A percentile compares a stretch with the other conserved stretches of the same genome.
Conservation (phyloP, 2,797 vertebrate species). For the Pseudomugil tenellus region DNA sequence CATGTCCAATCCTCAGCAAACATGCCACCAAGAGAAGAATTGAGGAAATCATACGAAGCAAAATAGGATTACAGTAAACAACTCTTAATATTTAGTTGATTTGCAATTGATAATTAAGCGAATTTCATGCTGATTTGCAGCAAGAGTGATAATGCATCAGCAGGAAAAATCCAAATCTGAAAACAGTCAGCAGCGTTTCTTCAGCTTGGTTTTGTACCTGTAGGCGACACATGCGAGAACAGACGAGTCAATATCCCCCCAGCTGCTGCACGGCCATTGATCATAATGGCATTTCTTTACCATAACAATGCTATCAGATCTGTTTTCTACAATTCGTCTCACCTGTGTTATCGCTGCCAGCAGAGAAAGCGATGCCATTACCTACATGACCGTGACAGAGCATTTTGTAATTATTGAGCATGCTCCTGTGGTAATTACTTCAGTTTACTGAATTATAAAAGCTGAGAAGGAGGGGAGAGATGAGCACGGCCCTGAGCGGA, state of each 20-base stretch:
- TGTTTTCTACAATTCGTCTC: slow-evolving; percentile 82
- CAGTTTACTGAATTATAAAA: slow-evolving; percentile 76
- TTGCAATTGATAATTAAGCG: slow-evolving; percentile 63
- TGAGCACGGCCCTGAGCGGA: slow-evolving; percentile 46
- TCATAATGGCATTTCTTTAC: slow-evolving; percentile 68
- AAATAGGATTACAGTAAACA: slow-evolving; percentile 66
- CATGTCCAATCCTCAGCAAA: slow-evolving; percentile 64
- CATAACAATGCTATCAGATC: slow-evolving; percentile 76
- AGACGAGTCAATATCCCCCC: slow-evolving; percentile 10
- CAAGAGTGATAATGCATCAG: slow-evolving; percentile 38
- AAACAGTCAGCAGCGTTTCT: not conserved
- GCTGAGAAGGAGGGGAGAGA: slow-evolving; percentile 42
- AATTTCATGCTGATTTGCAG: slow-evolving; percentile 61
- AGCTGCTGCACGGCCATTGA: slow-evolving; percentile 39
- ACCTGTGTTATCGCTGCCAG: slow-evolving; percentile 81
- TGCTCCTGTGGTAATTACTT: slow-evolving; percentile 83
- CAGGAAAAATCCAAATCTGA: slow-evolving; percentile 2
- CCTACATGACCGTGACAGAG: slow-evolving; percentile 76
- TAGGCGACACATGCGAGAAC: slow-evolving; percentile 17
- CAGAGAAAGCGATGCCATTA: slow-evolving; percentile 77
- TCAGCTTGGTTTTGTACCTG: slow-evolving; percentile 36
- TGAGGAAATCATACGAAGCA: slow-evolving; percentile 46
- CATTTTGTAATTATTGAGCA: slow-evolving; percentile 81
- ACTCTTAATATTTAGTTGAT: slow-evolving; percentile 65
- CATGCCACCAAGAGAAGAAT: slow-evolving; percentile 45